phyloP scores from a whole-genome alignment of 2,888 invertebrate genomes.

The Andrena marginata region DNA sequence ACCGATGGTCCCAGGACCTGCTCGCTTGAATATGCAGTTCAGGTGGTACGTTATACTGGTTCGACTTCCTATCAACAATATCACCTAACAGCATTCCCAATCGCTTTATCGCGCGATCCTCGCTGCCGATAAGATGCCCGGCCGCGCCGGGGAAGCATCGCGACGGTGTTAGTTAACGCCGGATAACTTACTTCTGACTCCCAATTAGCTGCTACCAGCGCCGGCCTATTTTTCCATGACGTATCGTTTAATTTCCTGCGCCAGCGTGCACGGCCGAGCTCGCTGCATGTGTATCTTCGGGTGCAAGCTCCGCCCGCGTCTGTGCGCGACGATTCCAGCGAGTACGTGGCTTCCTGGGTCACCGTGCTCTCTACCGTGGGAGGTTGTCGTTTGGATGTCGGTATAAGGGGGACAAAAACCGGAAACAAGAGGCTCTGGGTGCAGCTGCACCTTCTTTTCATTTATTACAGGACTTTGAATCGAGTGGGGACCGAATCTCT shows the following conservation, averaged over 20 bases:
- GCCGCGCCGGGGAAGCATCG: slow-evolving; percentile 27
- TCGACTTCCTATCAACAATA: slow-evolving; percentile 58
- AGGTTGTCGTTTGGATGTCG: slow-evolving; percentile 39
- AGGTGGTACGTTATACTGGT: slow-evolving; percentile 44
- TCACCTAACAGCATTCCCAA: slow-evolving; percentile 54
- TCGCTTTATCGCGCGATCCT: slow-evolving; percentile 60
- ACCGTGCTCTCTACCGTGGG: slow-evolving; percentile 31
- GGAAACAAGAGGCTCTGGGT: not conserved
- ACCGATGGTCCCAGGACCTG: slow-evolving; percentile 22
- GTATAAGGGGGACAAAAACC: slow-evolving; percentile 23
- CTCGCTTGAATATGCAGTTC: slow-evolving; percentile 9
- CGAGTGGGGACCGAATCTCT: too few relatives aligned
- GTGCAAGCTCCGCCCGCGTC: slow-evolving; percentile 11
- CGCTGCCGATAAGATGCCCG: slow-evolving; percentile 35
- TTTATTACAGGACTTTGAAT: too few relatives aligned
- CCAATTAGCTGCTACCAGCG: slow-evolving; percentile 23
- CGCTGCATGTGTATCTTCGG: not conserved
- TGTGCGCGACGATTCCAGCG: not conserved
- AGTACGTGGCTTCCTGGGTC: slow-evolving; percentile 32
- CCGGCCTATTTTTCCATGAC: slow-evolving; percentile 43
- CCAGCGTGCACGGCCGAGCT: not conserved
- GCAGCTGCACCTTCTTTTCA: not conserved
- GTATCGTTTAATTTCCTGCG: slow-evolving; percentile 35
- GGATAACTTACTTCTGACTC: slow-evolving; percentile 50
- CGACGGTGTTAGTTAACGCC: slow-evolving; percentile 43